Percentiles rank a stretch among this genome's conserved stretches.
Conservation (phyloP, 2,113 vertebrate genomes). For the Ardeotis arabs region DNA sequence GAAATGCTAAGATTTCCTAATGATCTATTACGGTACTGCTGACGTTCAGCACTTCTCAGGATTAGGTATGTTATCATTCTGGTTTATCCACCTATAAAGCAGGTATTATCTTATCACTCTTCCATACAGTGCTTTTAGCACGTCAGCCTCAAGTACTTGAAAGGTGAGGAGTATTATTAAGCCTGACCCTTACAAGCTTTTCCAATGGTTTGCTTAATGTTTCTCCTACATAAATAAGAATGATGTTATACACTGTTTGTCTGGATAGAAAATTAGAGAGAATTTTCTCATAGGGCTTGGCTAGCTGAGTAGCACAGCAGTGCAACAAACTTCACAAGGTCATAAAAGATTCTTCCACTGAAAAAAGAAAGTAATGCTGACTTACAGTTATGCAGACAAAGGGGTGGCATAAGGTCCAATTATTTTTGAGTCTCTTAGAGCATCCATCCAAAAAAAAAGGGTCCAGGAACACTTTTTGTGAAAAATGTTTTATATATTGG, state of each 20-base stretch:
- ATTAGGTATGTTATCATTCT: slow-evolving; percentile 29
- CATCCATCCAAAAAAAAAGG: background rate
- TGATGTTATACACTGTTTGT: background rate
- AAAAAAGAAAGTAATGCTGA: background rate
- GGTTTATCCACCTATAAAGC: slow-evolving; percentile 24
- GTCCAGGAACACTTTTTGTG: background rate
- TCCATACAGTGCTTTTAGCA: slow-evolving; percentile 33
- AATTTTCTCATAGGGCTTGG: background rate
- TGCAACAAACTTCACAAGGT: background rate
- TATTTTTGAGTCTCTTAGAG: background rate
- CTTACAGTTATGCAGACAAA: background rate
- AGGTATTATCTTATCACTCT: slow-evolving; percentile 56
- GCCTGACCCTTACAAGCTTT: slow-evolving; percentile 41
- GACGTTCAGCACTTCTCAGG: slow-evolving; percentile 48
- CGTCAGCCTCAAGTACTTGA: slow-evolving; percentile 10
- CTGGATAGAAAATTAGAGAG: background rate
- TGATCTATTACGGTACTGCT: slow-evolving; percentile 23
- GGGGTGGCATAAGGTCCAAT: background rate
- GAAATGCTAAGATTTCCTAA: slow-evolving; percentile 33
- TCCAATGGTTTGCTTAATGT: background rate
- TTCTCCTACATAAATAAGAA: slow-evolving; percentile 16
- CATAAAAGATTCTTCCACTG: background rate
- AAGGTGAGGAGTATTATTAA: slow-evolving; percentile 49
- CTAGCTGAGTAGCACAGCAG: background rate
- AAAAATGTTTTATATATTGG: background rate